Conservation (phyloP, 2,888 invertebrate genomes). For the Aromia moschata region DNA sequence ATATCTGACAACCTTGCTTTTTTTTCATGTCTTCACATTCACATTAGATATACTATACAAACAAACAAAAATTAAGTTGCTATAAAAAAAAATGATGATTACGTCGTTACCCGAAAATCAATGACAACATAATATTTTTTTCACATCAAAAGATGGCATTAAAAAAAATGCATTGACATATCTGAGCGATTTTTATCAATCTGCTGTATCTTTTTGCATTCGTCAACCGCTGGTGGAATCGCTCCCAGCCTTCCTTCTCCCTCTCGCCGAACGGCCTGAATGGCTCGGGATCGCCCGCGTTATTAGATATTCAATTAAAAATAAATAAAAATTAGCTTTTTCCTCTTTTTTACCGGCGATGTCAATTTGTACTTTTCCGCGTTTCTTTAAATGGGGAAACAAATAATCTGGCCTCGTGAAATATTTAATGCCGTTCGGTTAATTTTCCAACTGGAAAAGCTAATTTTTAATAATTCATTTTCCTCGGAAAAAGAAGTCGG, state of each 20-base stretch:
- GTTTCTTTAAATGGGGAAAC: constrained; percentile 48
- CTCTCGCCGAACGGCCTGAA: constrained; percentile 24
- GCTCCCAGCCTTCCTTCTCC: not conserved
- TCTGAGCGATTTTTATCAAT: too few relatives aligned
- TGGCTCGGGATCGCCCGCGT: constrained; percentile 39
- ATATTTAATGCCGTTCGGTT: constrained; percentile 57
- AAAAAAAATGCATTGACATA: too few relatives aligned
- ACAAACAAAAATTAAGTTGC: too few relatives aligned
- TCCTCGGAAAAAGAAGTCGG: constrained; percentile 13
- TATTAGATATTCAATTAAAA: constrained; percentile 38
- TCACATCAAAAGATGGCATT: too few relatives aligned
- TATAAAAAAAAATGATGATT: too few relatives aligned
- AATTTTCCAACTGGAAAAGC: constrained; percentile 50
- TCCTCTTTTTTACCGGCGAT: constrained; percentile 46
- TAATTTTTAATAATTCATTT: constrained; percentile 48
- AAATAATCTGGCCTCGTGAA: constrained; percentile 56
- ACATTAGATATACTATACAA: too few relatives aligned
- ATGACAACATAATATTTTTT: too few relatives aligned
- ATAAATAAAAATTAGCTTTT: constrained; percentile 49
- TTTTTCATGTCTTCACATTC: too few relatives aligned
- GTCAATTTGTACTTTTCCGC: constrained; percentile 47
- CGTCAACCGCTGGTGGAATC: not conserved
- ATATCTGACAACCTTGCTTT: too few relatives aligned
- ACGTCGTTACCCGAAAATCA: too few relatives aligned
- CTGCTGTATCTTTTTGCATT: not conserved